These are phyloP conservation scores for Lasioglossum figueresi DNA, from an alignment of 2,888 invertebrate genomes.

Conservation along the genomic window DNA sequence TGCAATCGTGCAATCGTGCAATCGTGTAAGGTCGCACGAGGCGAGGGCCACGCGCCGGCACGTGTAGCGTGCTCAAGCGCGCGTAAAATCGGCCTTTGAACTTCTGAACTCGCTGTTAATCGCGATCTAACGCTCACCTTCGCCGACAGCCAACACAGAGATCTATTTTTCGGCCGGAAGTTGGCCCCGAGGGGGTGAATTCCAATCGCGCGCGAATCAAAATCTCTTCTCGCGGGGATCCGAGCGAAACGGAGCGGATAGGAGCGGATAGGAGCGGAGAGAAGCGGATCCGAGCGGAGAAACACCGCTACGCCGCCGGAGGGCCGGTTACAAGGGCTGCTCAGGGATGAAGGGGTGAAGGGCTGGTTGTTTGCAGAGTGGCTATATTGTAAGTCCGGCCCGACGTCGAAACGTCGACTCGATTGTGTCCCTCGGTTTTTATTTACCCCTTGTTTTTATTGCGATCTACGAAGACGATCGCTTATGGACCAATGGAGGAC, in stretches of 20 bases:
- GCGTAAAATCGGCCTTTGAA: constrained; percentile 80
- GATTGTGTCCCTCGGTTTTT: constrained; percentile 48
- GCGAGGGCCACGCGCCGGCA: constrained; percentile 66
- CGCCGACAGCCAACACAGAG: constrained; percentile 33
- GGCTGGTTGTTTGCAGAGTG: constrained; percentile 54
- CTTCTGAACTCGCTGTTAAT: constrained; percentile 69
- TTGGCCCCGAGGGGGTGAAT: constrained; percentile 60
- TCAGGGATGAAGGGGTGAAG: constrained; percentile 1
- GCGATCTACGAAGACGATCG: constrained; percentile 2
- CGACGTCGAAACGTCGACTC: constrained; percentile 53
- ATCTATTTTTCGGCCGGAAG: constrained; percentile 56
- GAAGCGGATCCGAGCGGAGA: constrained; percentile 8
- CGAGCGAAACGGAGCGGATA: background rate
- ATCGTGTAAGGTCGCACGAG: constrained; percentile 67
- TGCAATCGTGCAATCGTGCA: constrained; percentile 59
- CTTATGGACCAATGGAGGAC: background rate
- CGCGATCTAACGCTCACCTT: constrained; percentile 75
- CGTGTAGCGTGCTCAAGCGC: constrained; percentile 74
- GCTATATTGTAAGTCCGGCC: constrained; percentile 60
- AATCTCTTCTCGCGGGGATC: constrained; percentile 53
- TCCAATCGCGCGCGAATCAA: constrained; percentile 55
- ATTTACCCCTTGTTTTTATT: constrained; percentile 39
- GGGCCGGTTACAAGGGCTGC: constrained; percentile 16
- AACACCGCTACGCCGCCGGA: constrained; percentile 2
- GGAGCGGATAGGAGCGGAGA: background rate